A percentile compares a stretch with the other conserved stretches of the same genome.
Evolutionary conservation across 1,140 invertebrate species (phyloP).

Genomic region (Drosophila pandora): DNA sequence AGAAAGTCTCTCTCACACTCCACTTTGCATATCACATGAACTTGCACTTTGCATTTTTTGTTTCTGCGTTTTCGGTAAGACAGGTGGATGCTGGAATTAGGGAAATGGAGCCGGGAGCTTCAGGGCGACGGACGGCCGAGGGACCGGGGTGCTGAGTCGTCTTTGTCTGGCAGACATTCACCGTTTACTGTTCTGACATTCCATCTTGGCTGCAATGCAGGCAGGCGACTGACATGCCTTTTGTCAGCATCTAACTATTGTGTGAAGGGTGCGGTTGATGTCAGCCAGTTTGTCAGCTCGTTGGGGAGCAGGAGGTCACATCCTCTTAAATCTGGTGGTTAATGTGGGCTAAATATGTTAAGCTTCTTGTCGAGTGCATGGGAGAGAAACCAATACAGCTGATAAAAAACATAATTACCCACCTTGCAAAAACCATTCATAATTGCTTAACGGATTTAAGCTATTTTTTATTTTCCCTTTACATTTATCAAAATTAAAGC

Average conservation of each 20-base stretch:
- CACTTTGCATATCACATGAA: slow-evolving; percentile 79
- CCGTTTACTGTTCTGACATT: slow-evolving; percentile 75
- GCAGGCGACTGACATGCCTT: slow-evolving; percentile 57
- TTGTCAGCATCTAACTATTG: slow-evolving; percentile 53
- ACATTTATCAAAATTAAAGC: slow-evolving; percentile 10
- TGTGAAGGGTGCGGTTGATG: slow-evolving; percentile 46
- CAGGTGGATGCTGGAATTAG: slow-evolving; percentile 31
- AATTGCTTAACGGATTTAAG: background rate
- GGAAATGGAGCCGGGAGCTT: slow-evolving; percentile 9
- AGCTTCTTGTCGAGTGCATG: background rate
- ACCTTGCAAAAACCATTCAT: background rate
- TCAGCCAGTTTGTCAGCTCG: slow-evolving; percentile 24
- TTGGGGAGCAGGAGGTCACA: slow-evolving; percentile 1
- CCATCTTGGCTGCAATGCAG: slow-evolving; percentile 58
- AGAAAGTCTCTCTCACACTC: slow-evolving; percentile 34
- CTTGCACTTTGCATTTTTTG: slow-evolving; percentile 71
- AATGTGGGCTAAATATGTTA: slow-evolving; percentile 5
- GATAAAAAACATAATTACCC: background rate
- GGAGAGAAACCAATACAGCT: background rate
- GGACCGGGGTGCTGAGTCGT: slow-evolving; percentile 22
- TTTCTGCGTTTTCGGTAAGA: slow-evolving; percentile 44
- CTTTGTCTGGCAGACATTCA: slow-evolving; percentile 70
- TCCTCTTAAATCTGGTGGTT: slow-evolving; percentile 22
- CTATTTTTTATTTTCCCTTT: background rate
- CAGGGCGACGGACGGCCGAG: background rate